These are phyloP conservation scores for Hucho hucho DNA, from an alignment of 2,113 vertebrate genomes.

Conservation along the genomic window DNA sequence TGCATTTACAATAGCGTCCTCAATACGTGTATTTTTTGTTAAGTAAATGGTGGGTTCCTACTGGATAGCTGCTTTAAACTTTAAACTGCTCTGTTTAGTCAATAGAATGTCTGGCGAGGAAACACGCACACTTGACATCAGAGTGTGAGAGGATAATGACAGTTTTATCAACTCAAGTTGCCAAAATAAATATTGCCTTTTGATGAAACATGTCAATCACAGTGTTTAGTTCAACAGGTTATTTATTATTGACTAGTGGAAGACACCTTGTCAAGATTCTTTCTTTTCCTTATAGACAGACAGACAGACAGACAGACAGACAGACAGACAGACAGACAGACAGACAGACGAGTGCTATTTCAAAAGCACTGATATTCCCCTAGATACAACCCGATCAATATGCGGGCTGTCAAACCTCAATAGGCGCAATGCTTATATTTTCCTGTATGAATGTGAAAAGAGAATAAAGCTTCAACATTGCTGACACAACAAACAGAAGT, in stretches of 20 bases:
- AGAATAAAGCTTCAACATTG: not conserved
- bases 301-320: not conserved
- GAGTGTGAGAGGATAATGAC: not conserved
- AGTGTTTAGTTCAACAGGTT: slow-evolving; percentile 1
- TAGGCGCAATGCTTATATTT: not conserved
- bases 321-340: no score
- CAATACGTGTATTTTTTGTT: no score
- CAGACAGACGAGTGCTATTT: not conserved
- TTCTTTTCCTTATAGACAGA: not conserved
- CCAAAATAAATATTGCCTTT: not conserved
- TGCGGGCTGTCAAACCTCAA: slow-evolving; percentile 14
- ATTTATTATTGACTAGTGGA: slow-evolving; percentile 29
- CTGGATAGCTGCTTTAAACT: no score
- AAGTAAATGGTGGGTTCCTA: no score
- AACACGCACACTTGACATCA: not conserved
- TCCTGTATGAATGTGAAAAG: not conserved
- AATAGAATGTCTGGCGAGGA: not conserved
- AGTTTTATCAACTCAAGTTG: not conserved
- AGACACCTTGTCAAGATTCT: slow-evolving; percentile 7
- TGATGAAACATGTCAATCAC: not conserved
- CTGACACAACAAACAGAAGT: slow-evolving; percentile 14
- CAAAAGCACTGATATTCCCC: not conserved
- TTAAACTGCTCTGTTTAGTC: not conserved
- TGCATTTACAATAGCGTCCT: no score
- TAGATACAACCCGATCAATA: slow-evolving; percentile 1